Percentiles rank a stretch among this genome's conserved stretches.
Evolutionary conservation across 1,140 invertebrate genomes (phyloP).

Genomic region (Formica selysi): DNA sequence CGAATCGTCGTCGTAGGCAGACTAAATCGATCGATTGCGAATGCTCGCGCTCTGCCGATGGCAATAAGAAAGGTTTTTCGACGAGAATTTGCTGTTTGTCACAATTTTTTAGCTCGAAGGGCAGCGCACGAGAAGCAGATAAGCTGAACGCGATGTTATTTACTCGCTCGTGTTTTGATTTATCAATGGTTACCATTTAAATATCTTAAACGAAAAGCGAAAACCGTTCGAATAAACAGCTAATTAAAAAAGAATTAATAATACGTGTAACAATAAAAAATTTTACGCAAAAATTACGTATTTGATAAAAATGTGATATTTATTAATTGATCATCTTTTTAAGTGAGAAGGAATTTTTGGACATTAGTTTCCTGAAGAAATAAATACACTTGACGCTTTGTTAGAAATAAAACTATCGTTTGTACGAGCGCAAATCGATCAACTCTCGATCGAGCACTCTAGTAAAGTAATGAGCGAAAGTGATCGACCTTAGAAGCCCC

Average conservation of each 20-base stretch:
- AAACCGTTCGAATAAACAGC: no score
- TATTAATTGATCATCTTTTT: neutral
- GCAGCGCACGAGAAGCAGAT: no score
- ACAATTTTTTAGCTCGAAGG: no score
- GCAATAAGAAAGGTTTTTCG: no score
- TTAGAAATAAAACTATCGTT: constrained; percentile 6
- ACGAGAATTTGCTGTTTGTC: no score
- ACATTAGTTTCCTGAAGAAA: neutral
- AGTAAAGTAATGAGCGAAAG: constrained; percentile 77
- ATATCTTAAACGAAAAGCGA: no score
- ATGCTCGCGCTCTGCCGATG: no score
- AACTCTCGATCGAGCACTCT: constrained; percentile 60
- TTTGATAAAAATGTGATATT: neutral
- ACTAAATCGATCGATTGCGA: no score
- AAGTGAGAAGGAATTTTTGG: neutral
- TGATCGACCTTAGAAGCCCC: constrained; percentile 77
- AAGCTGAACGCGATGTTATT: no score
- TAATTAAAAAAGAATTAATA: neutral
- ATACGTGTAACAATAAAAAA: neutral
- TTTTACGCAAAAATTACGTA: neutral
- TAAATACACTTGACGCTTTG: constrained; percentile 8
- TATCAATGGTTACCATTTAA: no score
- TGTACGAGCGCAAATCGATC: constrained; percentile 18
- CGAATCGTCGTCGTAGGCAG: no score
- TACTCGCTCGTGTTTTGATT: no score